phyloP scores from a whole-genome alignment of 2,888 invertebrate species.

The Galeruca laticollis region DNA sequence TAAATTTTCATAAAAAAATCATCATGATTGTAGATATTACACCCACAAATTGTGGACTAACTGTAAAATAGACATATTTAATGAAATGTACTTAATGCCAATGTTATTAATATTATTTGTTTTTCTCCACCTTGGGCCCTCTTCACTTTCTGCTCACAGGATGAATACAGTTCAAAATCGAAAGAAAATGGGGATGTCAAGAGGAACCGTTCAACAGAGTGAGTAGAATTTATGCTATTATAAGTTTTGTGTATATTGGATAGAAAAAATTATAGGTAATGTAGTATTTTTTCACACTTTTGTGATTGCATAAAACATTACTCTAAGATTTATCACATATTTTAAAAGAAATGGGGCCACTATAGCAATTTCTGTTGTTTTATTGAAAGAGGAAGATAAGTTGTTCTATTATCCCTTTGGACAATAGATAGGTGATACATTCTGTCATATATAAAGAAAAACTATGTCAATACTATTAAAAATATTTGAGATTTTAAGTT shows the following conservation, averaged over 20 bases:
- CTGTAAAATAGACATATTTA: conserved; percentile 33
- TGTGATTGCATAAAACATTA: too few relatives aligned
- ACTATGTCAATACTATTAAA: too few relatives aligned
- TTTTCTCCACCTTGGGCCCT: conserved; percentile 61
- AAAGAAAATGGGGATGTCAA: conserved; percentile 74
- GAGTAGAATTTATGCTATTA: conserved; percentile 57
- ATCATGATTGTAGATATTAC: conserved; percentile 37
- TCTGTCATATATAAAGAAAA: too few relatives aligned
- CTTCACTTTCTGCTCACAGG: conserved; percentile 68
- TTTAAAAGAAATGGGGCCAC: too few relatives aligned
- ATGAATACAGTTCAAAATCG: conserved; percentile 67
- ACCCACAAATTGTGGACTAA: conserved; percentile 12
- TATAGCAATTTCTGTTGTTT: too few relatives aligned
- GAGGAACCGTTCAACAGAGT: conserved; percentile 69
- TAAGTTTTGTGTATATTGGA: background rate
- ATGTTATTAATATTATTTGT: conserved; percentile 66
- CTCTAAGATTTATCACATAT: too few relatives aligned
- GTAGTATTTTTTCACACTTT: too few relatives aligned
- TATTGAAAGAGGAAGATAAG: too few relatives aligned
- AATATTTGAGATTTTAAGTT: too few relatives aligned
- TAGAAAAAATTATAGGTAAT: background rate
- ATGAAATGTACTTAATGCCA: conserved; percentile 30
- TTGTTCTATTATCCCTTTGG: too few relatives aligned
- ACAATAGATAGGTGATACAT: too few relatives aligned
- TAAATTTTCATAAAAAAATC: too few relatives aligned